Base-by-base conservation (phyloP, 2,797 vertebrate species). In the Gambusia yucatana region DNA sequence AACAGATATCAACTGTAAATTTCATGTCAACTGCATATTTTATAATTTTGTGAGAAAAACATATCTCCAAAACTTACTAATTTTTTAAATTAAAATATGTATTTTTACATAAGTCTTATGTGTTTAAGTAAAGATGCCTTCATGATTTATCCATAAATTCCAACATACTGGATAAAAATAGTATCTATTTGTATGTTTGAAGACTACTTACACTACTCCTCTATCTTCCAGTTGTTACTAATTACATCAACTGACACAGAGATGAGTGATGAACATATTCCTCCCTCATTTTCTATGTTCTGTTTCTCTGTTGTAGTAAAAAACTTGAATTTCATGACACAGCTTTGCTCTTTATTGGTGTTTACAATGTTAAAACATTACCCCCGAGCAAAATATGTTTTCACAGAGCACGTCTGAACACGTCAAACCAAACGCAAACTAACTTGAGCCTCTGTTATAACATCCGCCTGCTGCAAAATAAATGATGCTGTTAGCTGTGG, bases 381-480 rank as follows among this genome's bases (percentile, higher is more conserved):
- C 13, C 70, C 16, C 8, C 3, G 1, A 63, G 65, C 59, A 76
- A 74, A 74, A 59, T 30, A 61, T 76, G 74, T 33, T 75, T 76
- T 73, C 22, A 72, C 36, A 82, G 70, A 78, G 50, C 25, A 36
- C 67, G 73, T 30, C 76, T 78, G 17, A 7, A 72, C 75, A 82
- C 75, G 87, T 89, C 84, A 79, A 84, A 78, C 0, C 73, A 87
- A 81, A 87, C 89, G 77, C 39, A 67, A 80, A 84, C 81, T 83
- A 84, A 86, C 85, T 75, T 48, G 4, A 82, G 83, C 85, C 80
- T 86, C 79, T 79, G 82, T 83, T 85, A 81, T 80, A 89, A 92
- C 92, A 94, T 93, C 92, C 88, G 78, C 77, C 88, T 92, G 90
- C 92, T 93, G 94, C 90, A 94, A 95, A 97, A 96, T 96, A 94